Base-by-base conservation (phyloP, 2,888 invertebrate species). In the Globia sparganii region DNA sequence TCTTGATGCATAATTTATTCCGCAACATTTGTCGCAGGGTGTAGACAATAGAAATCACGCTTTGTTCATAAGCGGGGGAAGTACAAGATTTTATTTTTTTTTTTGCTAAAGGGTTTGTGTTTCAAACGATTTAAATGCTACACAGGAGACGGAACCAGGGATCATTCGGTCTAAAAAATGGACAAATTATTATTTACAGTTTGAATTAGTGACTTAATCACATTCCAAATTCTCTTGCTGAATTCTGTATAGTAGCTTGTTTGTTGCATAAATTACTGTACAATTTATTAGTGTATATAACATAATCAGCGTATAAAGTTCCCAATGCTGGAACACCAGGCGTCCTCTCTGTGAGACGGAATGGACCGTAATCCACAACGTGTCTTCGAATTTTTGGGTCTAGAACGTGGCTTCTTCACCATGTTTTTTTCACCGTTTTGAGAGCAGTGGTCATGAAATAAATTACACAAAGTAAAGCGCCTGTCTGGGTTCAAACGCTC, bases 1-100 rank as follows among this genome's bases (percentile, higher is more conserved):
- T 81, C 70, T 28, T 64, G 15, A 61, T 68, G 68, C 34, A 8
- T 62, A 34, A 75, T 78, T 80, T 72, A 53, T 77, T 72, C 72
- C 81, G 79, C 81, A 86, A 74, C 49, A 64, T 80, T 86, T 80
- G 81, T 80, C 86, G 86, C 81, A 86, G 77, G 43, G 72, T 76
- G 77, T 77, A 64, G 66, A 75, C 66, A 75, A 53, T 71, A 53
- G 37, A 80, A 83, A 77, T 77, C 64, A 65, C 13, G 71, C 37
- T 64, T 69, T 28, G 18, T 62, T 18, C 18, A n/a, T 49, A 43
- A 28, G 58, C 59, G 68, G 78, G 56, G 73, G 58, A 62, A 74
- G 72, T 66, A 31, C 28, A 72, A 61, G 13, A 59, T 80, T 67
- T 15, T 71, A 70, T 59, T 72, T 40, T 72, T 40, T 40, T 21